Percentiles rank a stretch among this genome's conserved stretches.
phyloP scores from a whole-genome alignment of 2,888 invertebrate genomes.

The Dastarcus helophoroides region DNA sequence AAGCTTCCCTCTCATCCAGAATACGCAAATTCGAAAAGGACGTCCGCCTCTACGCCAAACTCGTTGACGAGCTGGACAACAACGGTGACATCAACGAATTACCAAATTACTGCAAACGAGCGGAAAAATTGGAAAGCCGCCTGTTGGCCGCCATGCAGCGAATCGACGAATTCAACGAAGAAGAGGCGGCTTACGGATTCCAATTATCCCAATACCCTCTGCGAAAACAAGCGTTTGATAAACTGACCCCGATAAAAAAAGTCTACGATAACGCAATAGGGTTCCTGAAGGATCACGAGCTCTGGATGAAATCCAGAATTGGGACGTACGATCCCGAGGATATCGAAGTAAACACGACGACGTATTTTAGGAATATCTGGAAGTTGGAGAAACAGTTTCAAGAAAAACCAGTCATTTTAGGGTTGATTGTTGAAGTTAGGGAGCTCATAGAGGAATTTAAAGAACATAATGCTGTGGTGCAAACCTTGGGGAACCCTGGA shows the following conservation, averaged over 20 bases:
- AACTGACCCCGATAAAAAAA: constrained; percentile 72
- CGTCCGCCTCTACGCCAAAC: constrained; percentile 63
- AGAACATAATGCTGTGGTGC: constrained; percentile 80
- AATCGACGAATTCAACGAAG: constrained; percentile 83
- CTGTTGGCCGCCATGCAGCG: constrained; percentile 61
- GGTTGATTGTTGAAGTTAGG: constrained; percentile 47
- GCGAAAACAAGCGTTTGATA: constrained; percentile 67
- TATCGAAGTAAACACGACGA: constrained; percentile 70
- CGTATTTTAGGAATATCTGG: constrained; percentile 60
- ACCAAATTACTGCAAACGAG: constrained; percentile 69
- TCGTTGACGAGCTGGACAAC: constrained; percentile 74
- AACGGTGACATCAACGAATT: constrained; percentile 81
- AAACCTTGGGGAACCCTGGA: constrained; percentile 89
- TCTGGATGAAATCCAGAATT: constrained; percentile 78
- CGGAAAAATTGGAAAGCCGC: constrained; percentile 65
- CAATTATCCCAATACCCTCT: constrained; percentile 81
- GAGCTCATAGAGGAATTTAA: constrained; percentile 77
- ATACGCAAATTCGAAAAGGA: constrained; percentile 76
- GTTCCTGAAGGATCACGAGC: constrained; percentile 68
- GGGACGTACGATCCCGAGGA: constrained; percentile 78
- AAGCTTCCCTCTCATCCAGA: constrained; percentile 63
- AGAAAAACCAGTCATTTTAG: constrained; percentile 61
- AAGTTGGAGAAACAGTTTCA: constrained; percentile 81
- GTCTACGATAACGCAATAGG: constrained; percentile 83
- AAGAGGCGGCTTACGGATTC: constrained; percentile 81